A percentile compares a stretch with the other conserved stretches of the same genome.
Evolutionary conservation across 2,797 vertebrate species (phyloP).

Genomic region (Poeciliopsis presidionis): DNA sequence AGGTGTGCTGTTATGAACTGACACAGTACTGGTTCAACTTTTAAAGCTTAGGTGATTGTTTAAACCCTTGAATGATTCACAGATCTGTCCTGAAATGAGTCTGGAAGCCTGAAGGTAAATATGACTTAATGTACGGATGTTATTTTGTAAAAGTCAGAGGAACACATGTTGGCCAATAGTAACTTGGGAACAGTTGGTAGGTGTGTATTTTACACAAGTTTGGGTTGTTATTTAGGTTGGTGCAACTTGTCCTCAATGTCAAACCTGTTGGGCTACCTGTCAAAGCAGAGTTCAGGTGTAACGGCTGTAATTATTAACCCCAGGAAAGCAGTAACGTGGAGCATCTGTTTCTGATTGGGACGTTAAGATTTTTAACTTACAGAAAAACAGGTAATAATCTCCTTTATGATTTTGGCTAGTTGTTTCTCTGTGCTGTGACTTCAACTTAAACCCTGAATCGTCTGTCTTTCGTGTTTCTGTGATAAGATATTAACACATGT

Average conservation of each 20-base stretch:
- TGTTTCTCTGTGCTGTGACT: not conserved
- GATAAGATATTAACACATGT: not conserved
- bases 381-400: slow-evolving; percentile 6
- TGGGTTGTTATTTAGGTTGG: slow-evolving; percentile 25
- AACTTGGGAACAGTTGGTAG: slow-evolving; percentile 22
- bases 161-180: slow-evolving; percentile 8
- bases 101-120: not conserved
- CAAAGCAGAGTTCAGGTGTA: slow-evolving; percentile 16
- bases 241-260: slow-evolving; percentile 53
- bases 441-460: not conserved
- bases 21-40: not conserved
- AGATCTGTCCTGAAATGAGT: not conserved
- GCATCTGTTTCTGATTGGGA: slow-evolving; percentile 1
- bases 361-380: slow-evolving; percentile 7
- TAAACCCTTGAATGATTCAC: not conserved
- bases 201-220: slow-evolving; percentile 10
- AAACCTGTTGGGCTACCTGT: slow-evolving; percentile 56
- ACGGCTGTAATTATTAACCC: slow-evolving; percentile 16
- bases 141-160: not conserved
- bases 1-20: not conserved
- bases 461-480: not conserved
- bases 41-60: not conserved
- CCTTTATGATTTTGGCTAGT: not conserved
- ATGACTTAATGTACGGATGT: not conserved
- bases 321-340: not conserved